Evolutionary conservation across 2,113 vertebrate genomes (phyloP).

Genomic region (Corvus moneduloides): DNA sequence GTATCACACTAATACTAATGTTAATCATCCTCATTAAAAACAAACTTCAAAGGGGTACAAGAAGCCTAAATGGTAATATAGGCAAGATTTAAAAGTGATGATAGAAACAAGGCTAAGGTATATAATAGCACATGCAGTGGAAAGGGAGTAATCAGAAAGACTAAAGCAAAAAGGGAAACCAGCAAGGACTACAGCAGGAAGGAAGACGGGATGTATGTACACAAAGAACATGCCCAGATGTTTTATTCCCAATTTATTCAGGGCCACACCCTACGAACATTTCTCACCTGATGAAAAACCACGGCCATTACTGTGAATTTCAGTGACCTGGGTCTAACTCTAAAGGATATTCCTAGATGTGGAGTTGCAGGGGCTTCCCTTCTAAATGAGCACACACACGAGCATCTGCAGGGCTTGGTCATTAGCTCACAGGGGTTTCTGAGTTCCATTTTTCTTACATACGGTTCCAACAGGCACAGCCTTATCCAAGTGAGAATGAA

Average conservation of each 20-base stretch:
- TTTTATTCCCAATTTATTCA: not conserved
- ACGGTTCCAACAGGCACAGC: not conserved
- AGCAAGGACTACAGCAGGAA: not conserved
- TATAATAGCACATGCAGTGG: not conserved
- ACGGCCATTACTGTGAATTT: not conserved
- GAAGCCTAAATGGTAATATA: not conserved
- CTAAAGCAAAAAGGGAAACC: not conserved
- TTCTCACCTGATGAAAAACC: not conserved
- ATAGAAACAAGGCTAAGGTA: not conserved
- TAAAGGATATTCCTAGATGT: not conserved
- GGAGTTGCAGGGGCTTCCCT: not conserved
- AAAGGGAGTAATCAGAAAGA: not conserved
- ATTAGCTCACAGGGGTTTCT: not conserved
- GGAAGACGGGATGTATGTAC: not conserved
- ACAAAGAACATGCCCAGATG: not conserved
- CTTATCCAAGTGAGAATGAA: not conserved
- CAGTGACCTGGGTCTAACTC: not conserved
- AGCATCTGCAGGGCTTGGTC: not conserved
- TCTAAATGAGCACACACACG: not conserved
- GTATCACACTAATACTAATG: not conserved
- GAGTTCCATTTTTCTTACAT: not conserved
- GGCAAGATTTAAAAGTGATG: not conserved
- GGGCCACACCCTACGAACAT: not conserved
- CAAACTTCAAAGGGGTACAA: not conserved
- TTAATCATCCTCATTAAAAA: slow-evolving; percentile 23